Percentiles rank a stretch among this genome's conserved stretches.
phyloP scores from a whole-genome alignment of 2,888 invertebrate genomes.

The Fragum whitleyi region DNA sequence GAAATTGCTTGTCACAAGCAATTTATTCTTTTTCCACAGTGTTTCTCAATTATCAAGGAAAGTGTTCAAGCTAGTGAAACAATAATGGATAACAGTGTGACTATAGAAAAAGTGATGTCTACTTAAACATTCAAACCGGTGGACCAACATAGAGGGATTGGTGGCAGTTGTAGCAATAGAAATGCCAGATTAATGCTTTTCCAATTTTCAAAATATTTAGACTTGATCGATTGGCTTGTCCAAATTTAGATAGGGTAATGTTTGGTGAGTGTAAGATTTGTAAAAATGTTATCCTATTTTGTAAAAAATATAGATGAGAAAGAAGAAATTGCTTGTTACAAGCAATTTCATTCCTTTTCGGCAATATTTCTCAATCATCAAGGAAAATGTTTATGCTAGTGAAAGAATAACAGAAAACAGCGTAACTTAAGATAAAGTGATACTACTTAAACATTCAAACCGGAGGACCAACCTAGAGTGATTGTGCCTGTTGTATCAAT shows the following conservation, averaged over 20 bases:
- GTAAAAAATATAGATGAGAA: constrained; percentile 86
- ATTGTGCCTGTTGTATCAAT: constrained; percentile 81
- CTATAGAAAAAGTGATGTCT: constrained; percentile 41
- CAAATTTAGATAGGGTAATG: background rate
- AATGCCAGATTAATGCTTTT: constrained; percentile 74
- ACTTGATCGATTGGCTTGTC: background rate
- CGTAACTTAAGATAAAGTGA: constrained; percentile 41
- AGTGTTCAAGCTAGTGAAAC: constrained; percentile 74
- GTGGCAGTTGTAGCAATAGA: constrained; percentile 81
- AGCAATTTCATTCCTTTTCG: constrained; percentile 9
- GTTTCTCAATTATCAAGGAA: too few species aligned
- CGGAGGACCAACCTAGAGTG: constrained; percentile 86
- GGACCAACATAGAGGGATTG: constrained; percentile 86
- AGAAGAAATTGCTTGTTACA: background rate
- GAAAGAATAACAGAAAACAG: constrained; percentile 45
- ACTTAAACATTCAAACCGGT: constrained; percentile 85
- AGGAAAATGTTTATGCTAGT: constrained; percentile 76
- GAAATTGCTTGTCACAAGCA: constrained; percentile 7
- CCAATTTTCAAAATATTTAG: background rate
- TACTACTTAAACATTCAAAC: constrained; percentile 85
- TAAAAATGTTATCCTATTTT: constrained; percentile 96
- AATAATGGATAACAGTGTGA: constrained; percentile 36
- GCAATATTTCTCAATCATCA: too few species aligned
- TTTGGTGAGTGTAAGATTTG: constrained; percentile 95
- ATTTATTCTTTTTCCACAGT: constrained; percentile 1